Evolutionary conservation across 1,140 invertebrate species (phyloP), one percentile per base, ranked within the genome.

Genomic region (Eurosta solidaginis): DNA sequence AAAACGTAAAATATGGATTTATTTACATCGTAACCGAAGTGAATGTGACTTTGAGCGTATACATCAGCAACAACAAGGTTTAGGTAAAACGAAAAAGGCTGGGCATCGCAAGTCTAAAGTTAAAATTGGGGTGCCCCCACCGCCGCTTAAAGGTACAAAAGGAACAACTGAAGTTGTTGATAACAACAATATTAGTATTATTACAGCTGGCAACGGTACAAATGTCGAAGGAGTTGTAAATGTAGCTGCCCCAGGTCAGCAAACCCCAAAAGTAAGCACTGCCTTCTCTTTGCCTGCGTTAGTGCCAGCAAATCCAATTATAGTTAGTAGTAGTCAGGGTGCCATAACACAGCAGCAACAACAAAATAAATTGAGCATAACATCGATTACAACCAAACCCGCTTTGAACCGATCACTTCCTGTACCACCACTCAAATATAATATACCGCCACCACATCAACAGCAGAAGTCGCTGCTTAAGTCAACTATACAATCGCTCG

Each of bases 1-100:
- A 0, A 94, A 94, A 82, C 89, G 94, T 7, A 97, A 97, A 88
- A 92, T 96, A 14, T 97, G 96, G 96, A 93, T 97, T 44, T 97
- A 97, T 88, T 88, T 97, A 73, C 96, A 97, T 88, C 90, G 94
- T 52, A 93, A 91, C 87, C 88, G 94, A 77, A 91, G 92, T 12
- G 92, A 94, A 85, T 91, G 93, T 80, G 94, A 96, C 88, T 95
- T 95, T 88, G 94, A 91, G 81, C 82, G 88, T 20, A 88, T 91
- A 80, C 93, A 94, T 85, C 81, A 86, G 3, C 84, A 87, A 50
- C 82, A 83, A 25, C 86, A 88, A 22, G 78, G 82, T 17, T 40
- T 84, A 44, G 83, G 83, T 9, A 88, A 88, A 75, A 81, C 83
- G 40, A 87, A 88, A 36, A 86, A 87, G 73, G 79, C 82, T 12